Evolutionary conservation across 1,140 invertebrate species (phyloP).

Genomic region (Epicauta chinensis): DNA sequence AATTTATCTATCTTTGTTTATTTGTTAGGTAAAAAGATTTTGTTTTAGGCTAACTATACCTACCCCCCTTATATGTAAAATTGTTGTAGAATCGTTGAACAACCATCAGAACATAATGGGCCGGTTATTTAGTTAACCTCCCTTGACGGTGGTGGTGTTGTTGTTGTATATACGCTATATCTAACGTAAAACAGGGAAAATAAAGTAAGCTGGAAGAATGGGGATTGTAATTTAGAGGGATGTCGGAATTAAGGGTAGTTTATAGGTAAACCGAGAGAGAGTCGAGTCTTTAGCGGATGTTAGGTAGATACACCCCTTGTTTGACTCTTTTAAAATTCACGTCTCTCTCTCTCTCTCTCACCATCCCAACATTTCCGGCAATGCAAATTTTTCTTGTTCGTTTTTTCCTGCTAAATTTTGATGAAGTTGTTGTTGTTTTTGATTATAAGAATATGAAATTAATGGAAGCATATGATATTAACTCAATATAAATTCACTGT

Average conservation of each 20-base stretch:
- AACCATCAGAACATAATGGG: constrained; percentile 38
- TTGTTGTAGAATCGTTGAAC: constrained; percentile 21
- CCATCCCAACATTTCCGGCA: too few species aligned
- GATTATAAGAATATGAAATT: constrained; percentile 23
- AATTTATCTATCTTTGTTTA: too few species aligned
- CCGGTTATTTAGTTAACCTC: constrained; percentile 44
- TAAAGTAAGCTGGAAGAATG: constrained; percentile 45
- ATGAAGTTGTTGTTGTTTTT: too few species aligned
- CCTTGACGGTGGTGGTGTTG: constrained; percentile 1
- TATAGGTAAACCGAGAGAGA: constrained; percentile 43
- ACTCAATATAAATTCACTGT: constrained; percentile 26
- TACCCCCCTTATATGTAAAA: constrained; percentile 44
- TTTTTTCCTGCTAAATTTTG: too few species aligned
- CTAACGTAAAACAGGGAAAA: constrained; percentile 29
- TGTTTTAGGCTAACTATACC: too few species aligned
- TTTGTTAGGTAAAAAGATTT: too few species aligned
- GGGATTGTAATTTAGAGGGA: constrained; percentile 46
- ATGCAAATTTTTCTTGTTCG: too few species aligned
- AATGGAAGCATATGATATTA: constrained; percentile 30
- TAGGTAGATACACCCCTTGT: constrained; percentile 15
- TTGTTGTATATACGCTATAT: constrained; percentile 28
- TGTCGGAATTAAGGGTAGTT: constrained; percentile 46
- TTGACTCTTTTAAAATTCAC: constrained; percentile 14
- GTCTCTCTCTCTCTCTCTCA: too few species aligned
- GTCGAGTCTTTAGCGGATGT: constrained; percentile 41